phyloP scores from a whole-genome alignment of 2,888 invertebrate species.

The Agrotis clavis region DNA sequence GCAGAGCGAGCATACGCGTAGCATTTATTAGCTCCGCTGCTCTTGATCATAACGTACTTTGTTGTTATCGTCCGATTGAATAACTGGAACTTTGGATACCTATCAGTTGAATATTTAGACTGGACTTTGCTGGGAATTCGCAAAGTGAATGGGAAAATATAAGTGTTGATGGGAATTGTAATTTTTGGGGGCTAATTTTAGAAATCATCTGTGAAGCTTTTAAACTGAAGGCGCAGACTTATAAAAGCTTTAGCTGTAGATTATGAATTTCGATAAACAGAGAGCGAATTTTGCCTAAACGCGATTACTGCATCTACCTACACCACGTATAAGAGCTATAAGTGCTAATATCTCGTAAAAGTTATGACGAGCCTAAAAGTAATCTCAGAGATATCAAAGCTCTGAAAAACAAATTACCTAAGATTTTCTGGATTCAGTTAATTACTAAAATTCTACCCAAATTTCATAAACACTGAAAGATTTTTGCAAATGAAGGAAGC shows the following conservation, averaged over 20 bases:
- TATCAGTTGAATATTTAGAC: neutral
- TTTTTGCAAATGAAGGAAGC: too few species aligned
- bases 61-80: conserved; percentile 29
- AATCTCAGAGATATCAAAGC: too few species aligned
- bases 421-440: too few species aligned
- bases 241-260: neutral
- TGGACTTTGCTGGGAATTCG: neutral
- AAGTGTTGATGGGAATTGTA: neutral
- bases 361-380: too few species aligned
- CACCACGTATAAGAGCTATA: too few species aligned
- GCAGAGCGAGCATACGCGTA: conserved; percentile 26
- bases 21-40: conserved; percentile 50
- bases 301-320: too few species aligned
- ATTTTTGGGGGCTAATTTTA: neutral
- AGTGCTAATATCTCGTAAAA: too few species aligned
- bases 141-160: neutral
- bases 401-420: too few species aligned
- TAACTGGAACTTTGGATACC: conserved; percentile 14
- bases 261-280: neutral
- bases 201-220: neutral
- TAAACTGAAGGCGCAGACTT: neutral
- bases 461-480: too few species aligned
- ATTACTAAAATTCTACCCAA: too few species aligned
- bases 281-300: too few species aligned
- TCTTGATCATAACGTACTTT: conserved; percentile 33